These are phyloP conservation scores for Nudaria mundana DNA, from an alignment of 2,888 invertebrate genomes.

Conservation along the genomic window DNA sequence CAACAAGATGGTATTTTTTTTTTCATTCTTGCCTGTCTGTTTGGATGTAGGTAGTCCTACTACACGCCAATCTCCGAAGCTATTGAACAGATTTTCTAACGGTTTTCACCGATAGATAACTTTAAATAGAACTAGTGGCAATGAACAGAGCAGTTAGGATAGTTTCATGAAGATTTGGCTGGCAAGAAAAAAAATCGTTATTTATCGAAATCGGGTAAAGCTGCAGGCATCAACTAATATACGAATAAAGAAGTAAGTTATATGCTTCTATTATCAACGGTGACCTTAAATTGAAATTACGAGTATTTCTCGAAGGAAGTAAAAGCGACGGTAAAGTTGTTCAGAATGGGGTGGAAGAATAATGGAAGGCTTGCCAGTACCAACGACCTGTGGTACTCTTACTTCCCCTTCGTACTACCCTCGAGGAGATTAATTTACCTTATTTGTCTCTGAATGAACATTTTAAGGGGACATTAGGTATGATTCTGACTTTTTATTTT, in stretches of 20 bases:
- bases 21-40: too few relatives aligned
- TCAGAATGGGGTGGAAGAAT: slow-evolving; percentile 63
- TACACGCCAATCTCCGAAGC: too few relatives aligned
- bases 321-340: slow-evolving; percentile 68
- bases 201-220: too few relatives aligned
- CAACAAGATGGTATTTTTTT: too few relatives aligned
- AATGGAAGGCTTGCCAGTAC: slow-evolving; percentile 51
- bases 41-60: too few relatives aligned
- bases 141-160: slow-evolving; percentile 23
- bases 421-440: slow-evolving; percentile 57
- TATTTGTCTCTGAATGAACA: slow-evolving; percentile 59
- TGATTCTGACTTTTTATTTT: slow-evolving; percentile 45
- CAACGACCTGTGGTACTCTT: slow-evolving; percentile 47
- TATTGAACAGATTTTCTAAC: too few relatives aligned
- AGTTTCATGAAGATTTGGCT: slow-evolving; percentile 50
- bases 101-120: too few relatives aligned
- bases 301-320: slow-evolving; percentile 61
- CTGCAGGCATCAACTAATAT: too few relatives aligned
- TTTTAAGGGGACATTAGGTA: slow-evolving; percentile 46
- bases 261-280: slow-evolving; percentile 58
- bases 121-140: too few relatives aligned
- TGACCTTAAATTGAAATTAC: slow-evolving; percentile 61
- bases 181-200: too few relatives aligned
- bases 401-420: too few relatives aligned
- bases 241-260: too few relatives aligned